Evolutionary conservation across 2,888 invertebrate species (phyloP), one percentile per base, ranked within the genome.

Genomic region (Abscondita cerata): DNA sequence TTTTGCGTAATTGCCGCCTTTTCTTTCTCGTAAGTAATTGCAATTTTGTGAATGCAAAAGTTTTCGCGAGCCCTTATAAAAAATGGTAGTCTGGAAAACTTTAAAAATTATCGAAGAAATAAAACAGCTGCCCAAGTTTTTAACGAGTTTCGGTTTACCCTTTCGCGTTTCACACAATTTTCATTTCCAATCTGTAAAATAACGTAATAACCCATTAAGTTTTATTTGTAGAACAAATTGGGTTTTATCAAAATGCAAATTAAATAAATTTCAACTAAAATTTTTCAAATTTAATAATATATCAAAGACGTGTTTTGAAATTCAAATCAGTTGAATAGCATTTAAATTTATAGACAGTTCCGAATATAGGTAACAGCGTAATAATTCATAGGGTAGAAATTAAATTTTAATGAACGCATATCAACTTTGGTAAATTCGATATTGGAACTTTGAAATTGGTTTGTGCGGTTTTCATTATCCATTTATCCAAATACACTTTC

Each of bases 311-410:
- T 38, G 52, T 48, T 25, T 53, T 53, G 53, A 53, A 59, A 53
- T 59, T 53, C 59, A 53, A 53, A 59, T 59, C 59, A 59, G 44
- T 53, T 38, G 53, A 50, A 58, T 46, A 40, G 16, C 33, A 59
- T 59, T 59, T 53, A 53, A 40, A 53, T 59, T 59, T 59, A 59
- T 59, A 59, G 53, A 59, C 53, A 53, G 50, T 31, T 56, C 44
- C 52, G 52, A 58, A 57, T 46, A 34, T 38, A n/a, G 15, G 36
- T 12, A 34, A n/a, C 18, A 15, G 38, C 2, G 15, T 52, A 34
- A 52, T 59, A 59, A 59, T 53, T 59, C 59, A 59, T 48, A 48
- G 36, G 18, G 34, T 11, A 36, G 40, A 48, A 59, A 59, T 59
- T 59, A 53, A 59, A 59, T 59, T 59, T 53, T 53, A 53, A 59